Evolutionary conservation across 37 sponge, comb jelly and placozoan species (phyloP), one percentile per base, ranked within the genome.

Genomic region (Spongilla lacustris): DNA sequence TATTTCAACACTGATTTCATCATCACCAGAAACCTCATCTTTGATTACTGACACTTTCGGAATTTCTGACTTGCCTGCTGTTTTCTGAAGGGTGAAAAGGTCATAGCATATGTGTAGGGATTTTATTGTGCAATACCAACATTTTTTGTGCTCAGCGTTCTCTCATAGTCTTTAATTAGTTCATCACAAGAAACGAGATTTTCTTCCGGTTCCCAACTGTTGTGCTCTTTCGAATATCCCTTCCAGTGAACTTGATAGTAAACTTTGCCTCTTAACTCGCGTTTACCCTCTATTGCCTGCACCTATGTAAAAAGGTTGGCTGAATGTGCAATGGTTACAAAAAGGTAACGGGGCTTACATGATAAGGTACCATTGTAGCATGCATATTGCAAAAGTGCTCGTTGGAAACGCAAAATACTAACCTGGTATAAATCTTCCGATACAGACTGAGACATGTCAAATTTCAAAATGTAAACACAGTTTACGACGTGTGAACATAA

Each of bases 171-270:
- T 14, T 84, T 72, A 13, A 94, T 74, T 5, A 88, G 33, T 11
- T 76, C 83, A 4, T 85, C 32, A 69, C 95, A 94, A 21, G 74
- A 68, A 1, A 4, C 35, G 12, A 94, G 86, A 37, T 91, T 91
- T 12, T 79, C 69, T 17, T 46, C 73, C n/a, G 95, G 95, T 70
- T 94, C 95, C 95, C 95, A 94, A 24, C 83, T 76, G 69, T 94
- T 86, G 11, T 91, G 48, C 0, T n/a, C 3, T 33, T 50, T 13
- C 35, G 33, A 28, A 71, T 84, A 94, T 5, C 89, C 86, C 66
- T 48, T 26, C 95, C 95, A 94, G 35, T 73, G 85, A 12, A 94
- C 83, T 30, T 35, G 66, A 74, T 91, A 94, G 24, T 86, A 34
- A 23, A 37, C 22, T 27, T 66, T 24, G 28, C 88, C 87, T 26